Evolutionary conservation across 2,113 vertebrate species (phyloP).

Genomic region (Blennius ocellaris): DNA sequence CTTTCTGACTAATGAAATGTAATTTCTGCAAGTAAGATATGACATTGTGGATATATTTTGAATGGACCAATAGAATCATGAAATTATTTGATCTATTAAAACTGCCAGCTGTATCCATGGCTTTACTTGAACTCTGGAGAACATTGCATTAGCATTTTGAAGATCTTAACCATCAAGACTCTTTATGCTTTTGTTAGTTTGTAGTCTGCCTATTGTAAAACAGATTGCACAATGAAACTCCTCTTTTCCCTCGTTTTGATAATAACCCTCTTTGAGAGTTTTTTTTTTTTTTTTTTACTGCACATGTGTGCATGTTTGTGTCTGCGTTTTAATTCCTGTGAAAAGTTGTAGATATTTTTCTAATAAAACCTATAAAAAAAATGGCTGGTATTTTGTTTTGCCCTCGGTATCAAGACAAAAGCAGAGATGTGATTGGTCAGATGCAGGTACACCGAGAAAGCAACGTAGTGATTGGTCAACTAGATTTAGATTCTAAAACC

Average conservation of each 20-base stretch:
- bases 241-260: too few relatives aligned
- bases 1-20: too few relatives aligned
- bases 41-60: too few relatives aligned
- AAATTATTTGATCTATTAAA: too few relatives aligned
- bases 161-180: neutral
- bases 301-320: neutral
- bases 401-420: too few relatives aligned
- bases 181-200: neutral
- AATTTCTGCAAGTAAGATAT: too few relatives aligned
- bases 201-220: constrained; percentile 1
- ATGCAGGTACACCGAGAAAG: too few relatives aligned
- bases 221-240: too few relatives aligned
- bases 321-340: constrained; percentile 5
- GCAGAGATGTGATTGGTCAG: too few relatives aligned
- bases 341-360: constrained; percentile 37
- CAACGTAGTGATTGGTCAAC: too few relatives aligned
- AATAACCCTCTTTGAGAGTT: too few relatives aligned
- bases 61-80: too few relatives aligned
- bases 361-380: constrained; percentile 26
- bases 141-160: neutral
- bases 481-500: constrained; percentile 50
- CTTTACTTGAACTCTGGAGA: constrained; percentile 14
- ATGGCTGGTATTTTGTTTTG: neutral
- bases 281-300: neutral
- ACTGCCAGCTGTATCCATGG: neutral